These are phyloP conservation scores for Galagoides demidoff DNA, from an alignment of 2,797 vertebrate species.

Conservation along the genomic window DNA sequence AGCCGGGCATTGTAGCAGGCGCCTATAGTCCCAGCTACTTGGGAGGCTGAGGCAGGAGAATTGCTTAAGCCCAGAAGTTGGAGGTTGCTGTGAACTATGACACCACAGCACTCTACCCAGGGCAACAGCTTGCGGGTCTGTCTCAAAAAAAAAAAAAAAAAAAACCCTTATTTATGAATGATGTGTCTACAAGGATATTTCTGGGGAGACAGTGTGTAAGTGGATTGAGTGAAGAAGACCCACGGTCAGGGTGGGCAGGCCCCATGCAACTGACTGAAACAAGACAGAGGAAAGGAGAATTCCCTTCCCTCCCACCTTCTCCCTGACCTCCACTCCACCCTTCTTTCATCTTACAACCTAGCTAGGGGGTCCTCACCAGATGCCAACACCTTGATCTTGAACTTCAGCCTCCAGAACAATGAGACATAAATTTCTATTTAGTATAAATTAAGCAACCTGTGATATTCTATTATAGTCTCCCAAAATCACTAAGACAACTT, in stretches of 20 bases:
- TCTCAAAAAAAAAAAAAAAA: too few relatives aligned
- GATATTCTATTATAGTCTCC: neutral
- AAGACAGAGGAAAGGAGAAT: too few relatives aligned
- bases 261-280: too few relatives aligned
- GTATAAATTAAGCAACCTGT: neutral
- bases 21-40: too few relatives aligned
- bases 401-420: neutral
- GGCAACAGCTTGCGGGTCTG: too few relatives aligned
- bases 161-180: neutral
- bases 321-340: neutral
- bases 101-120: too few relatives aligned
- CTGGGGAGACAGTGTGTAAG: neutral
- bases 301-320: neutral
- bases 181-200: neutral
- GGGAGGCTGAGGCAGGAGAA: too few relatives aligned
- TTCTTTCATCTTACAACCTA: neutral
- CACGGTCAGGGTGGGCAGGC: neutral
- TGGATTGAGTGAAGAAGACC: neutral
- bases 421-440: neutral
- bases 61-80: too few relatives aligned
- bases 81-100: too few relatives aligned
- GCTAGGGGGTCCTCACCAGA: neutral
- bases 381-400: neutral
- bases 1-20: too few relatives aligned
- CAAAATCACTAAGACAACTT: neutral